Conservation (phyloP, 1,140 invertebrate species). For the Cotesia vestalis region DNA sequence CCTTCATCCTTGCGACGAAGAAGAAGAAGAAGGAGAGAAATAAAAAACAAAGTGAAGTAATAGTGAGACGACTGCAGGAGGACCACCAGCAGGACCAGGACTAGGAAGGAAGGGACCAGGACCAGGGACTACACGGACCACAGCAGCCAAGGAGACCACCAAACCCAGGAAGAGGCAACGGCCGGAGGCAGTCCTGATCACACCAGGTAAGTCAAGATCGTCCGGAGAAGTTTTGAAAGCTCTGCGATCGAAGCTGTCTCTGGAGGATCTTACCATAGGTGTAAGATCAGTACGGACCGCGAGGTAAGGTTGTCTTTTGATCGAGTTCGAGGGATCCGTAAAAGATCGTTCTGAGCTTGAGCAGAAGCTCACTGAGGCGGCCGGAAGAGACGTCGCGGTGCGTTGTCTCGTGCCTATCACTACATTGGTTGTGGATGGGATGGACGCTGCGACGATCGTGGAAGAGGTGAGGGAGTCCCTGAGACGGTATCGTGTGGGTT, state of each 20-base stretch:
- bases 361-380: neutral
- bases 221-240: neutral
- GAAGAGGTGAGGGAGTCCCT: too few relatives aligned
- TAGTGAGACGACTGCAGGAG: too few relatives aligned
- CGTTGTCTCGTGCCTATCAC: neutral
- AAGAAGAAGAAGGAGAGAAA: too few relatives aligned
- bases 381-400: neutral
- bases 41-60: too few relatives aligned
- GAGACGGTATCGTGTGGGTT: conserved; percentile 40
- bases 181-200: neutral
- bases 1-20: too few relatives aligned
- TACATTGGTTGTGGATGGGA: too few relatives aligned
- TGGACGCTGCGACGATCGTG: too few relatives aligned
- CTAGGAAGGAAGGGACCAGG: neutral
- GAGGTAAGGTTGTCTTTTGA: neutral
- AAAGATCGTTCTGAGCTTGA: too few relatives aligned
- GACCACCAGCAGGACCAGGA: too few relatives aligned
- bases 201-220: neutral
- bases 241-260: neutral
- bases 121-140: neutral
- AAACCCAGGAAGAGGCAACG: neutral
- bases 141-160: neutral
- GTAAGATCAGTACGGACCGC: neutral
- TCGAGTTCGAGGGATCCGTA: neutral
- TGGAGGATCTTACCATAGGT: neutral